A percentile compares a stretch with the other conserved stretches of the same genome.
Evolutionary conservation across 2,113 vertebrate genomes (phyloP).

Genomic region (Corythaeola cristata): DNA sequence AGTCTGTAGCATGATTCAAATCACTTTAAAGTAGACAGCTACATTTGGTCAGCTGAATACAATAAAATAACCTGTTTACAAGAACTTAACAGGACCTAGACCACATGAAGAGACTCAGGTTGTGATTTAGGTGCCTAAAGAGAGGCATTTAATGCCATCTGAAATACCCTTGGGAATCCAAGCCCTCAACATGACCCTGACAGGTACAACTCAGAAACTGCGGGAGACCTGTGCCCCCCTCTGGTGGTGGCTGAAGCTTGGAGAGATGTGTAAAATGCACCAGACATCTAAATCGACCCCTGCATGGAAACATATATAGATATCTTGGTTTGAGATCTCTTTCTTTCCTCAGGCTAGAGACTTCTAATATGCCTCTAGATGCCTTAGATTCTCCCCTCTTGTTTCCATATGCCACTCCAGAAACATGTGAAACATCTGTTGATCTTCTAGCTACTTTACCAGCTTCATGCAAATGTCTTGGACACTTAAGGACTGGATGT

Average conservation of each 20-base stretch:
- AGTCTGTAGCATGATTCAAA: background rate
- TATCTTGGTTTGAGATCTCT: background rate
- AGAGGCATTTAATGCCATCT: background rate
- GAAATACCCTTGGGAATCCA: background rate
- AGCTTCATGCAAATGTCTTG: background rate
- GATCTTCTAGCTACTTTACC: background rate
- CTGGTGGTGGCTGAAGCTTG: background rate
- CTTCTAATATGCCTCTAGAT: background rate
- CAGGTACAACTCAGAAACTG: background rate
- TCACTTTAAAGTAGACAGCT: background rate
- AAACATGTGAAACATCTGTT: background rate
- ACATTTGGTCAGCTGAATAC: background rate
- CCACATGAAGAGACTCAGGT: background rate
- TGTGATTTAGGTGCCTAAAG: background rate
- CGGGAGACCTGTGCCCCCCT: background rate
- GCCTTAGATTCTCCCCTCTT: background rate
- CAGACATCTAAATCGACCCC: background rate
- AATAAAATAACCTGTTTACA: background rate
- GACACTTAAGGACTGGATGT: background rate
- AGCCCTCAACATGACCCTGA: background rate
- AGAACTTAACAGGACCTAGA: background rate
- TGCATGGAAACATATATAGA: background rate
- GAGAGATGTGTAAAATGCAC: background rate
- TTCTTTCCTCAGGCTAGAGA: background rate
- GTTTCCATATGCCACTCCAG: background rate